Base-by-base conservation (phyloP, 2,888 invertebrate genomes). In the Scelioninae gen. 2 region DNA sequence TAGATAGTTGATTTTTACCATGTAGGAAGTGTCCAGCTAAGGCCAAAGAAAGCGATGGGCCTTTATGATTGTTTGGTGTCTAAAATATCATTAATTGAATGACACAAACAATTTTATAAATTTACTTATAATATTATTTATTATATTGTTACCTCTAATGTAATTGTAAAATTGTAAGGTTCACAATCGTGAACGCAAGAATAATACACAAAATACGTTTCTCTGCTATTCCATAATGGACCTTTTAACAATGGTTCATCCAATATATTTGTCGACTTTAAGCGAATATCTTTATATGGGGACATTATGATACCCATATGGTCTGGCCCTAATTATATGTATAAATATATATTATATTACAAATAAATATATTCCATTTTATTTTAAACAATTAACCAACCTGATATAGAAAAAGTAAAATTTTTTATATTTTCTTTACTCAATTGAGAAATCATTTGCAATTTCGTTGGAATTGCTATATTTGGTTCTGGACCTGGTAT, bases 171-270 rank as follows among this genome's bases (percentile, higher is more conserved):
- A 79, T 88, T 83, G 84, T 90, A 90, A 37, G 89, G 89, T 64
- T 86, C 87, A 39, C 90, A 89, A 76, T 88, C 86, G 50, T 88
- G 86, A 15, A 90, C 91, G 82, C 90, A 90, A n/a, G 90, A 89
- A 82, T 91, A 92, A 83, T 91, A 92, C 71, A 92, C 87, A 81
- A 92, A 92, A 84, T 92, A 92, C 0, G 91, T 90, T 64, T 90
- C 88, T 60, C 90, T 85, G 2, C 86, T 85, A 71, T 91, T 87
- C 86, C 89, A 89, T 16, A 86, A 86, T 9, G 89, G 87, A 6
- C 90, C 89, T 69, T 88, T 86, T 41, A 91, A 84, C 10, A 91
- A 89, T 57, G 87, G 84, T 3, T 87, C 88, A 37, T 89, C 87
- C 10, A 89, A 85, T 43, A 92, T 83, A 76, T 89, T 90, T 91